Evolutionary conservation across 1,140 invertebrate genomes (phyloP).

Genomic region (Heliconius himera): DNA sequence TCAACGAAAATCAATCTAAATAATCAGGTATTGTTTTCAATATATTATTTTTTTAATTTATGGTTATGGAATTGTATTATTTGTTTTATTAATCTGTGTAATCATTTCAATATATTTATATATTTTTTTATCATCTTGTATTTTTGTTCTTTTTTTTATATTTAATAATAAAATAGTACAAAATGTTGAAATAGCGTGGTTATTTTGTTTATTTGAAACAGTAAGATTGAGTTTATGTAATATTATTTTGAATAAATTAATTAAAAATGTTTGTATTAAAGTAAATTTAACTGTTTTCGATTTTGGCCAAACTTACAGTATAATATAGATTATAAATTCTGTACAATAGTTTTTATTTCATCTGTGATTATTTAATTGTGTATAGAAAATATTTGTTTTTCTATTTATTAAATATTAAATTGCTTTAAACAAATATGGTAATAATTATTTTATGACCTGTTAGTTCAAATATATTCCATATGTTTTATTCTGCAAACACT

Average conservation of each 20-base stretch:
- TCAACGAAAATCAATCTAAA: neutral
- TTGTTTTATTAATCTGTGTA: neutral
- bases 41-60: neutral
- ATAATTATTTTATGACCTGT: neutral
- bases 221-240: neutral
- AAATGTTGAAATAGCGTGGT: neutral
- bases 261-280: neutral
- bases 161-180: neutral
- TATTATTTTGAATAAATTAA: neutral
- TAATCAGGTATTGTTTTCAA: neutral
- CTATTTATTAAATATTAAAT: conserved; percentile 29
- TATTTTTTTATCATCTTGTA: neutral
- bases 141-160: neutral
- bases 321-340: neutral
- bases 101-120: too few species aligned
- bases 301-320: conserved; percentile 7
- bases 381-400: conserved; percentile 12
- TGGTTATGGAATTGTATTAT: neutral
- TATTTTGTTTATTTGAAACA: neutral
- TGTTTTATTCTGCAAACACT: too few species aligned
- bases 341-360: conserved; percentile 16
- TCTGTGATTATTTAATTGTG: conserved; percentile 31
- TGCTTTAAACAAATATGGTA: conserved; percentile 14
- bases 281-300: neutral
- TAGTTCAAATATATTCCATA: too few species aligned